Base-by-base conservation (phyloP, 2,888 invertebrate species). In the Chydorus sphaericus region DNA sequence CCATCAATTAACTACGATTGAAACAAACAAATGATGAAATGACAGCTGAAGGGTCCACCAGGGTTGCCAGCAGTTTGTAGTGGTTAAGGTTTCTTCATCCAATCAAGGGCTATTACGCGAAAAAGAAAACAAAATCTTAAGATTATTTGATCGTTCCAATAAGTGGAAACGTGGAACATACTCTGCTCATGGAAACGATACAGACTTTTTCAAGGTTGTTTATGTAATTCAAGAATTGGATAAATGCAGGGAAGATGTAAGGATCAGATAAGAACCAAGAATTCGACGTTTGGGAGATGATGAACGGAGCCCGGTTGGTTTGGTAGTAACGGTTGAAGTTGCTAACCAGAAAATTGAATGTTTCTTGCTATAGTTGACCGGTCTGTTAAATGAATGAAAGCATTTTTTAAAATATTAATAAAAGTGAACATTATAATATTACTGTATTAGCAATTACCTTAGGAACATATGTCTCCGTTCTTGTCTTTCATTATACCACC, bases 311-410 rank as follows among this genome's bases (percentile, higher is more conserved):
- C 1, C 77, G 72, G 65, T 77, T 82, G 4, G 74, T 73, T 1
- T 72, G 61, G 66, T 84, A 83, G 61, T 81, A 79, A 1, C 76
- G 71, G 48, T 77, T 69, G 62, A 85, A 84, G 67, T 83, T 82
- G 1, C 65, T 65, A 53, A 75, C 66, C 62, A 83, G 76, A 68
- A 81, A 81, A 1, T 74, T 60, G 57, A 73, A 71, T 59, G 81
- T 69, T 0, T 67, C 74, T 0, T 76, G 69, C 18, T 72, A n/a
- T n/a, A 71, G 30, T 77, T 71, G 2, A 67, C 67, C 1, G 69
- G 66, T 4, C 63, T 63, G 54, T 67, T n/a, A n/a, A 70, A 61
- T 23, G 4, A 30, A 51, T 16, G 3, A 28, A 10, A 11, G 8
- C 14, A 11, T n/a, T n/a, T n/a, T n/a, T n/a, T n/a, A n/a, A n/a